phyloP scores from a whole-genome alignment of 2,888 invertebrate species.

The Troilus luridus region DNA sequence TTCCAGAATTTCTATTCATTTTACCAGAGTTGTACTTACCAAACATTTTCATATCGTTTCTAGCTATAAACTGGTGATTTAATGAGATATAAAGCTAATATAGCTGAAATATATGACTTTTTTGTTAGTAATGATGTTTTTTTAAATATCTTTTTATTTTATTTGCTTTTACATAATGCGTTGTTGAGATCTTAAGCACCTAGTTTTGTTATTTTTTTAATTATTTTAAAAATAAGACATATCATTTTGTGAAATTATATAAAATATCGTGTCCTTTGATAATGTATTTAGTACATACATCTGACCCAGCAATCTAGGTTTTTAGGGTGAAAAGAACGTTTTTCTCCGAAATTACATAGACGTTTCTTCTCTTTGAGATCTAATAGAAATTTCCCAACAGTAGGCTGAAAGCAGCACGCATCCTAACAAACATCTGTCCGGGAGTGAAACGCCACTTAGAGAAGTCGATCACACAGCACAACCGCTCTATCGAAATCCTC shows the following conservation, averaged over 20 bases:
- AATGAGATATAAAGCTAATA: no score
- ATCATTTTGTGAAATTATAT: neutral
- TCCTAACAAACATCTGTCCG: slow-evolving; percentile 13
- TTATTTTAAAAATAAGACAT: no score
- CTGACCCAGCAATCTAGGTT: neutral
- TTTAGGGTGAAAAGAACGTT: neutral
- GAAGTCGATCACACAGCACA: neutral
- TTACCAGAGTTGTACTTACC: no score
- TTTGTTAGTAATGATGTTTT: no score
- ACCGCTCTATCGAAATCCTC: neutral
- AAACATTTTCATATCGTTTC: no score
- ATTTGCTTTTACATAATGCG: no score
- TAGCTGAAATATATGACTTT: no score
- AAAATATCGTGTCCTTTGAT: neutral
- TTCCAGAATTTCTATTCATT: no score
- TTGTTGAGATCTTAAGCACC: no score
- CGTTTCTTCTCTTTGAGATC: neutral
- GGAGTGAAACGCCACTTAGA: neutral
- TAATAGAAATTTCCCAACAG: slow-evolving; percentile 12
- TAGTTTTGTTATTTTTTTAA: no score
- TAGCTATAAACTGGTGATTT: no score
- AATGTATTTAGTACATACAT: neutral
- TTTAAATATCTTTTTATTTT: no score
- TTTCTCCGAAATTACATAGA: neutral
- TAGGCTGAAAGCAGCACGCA: neutral